Conservation (phyloP, 2,113 vertebrate species). For the Argyrosomus japonicus region DNA sequence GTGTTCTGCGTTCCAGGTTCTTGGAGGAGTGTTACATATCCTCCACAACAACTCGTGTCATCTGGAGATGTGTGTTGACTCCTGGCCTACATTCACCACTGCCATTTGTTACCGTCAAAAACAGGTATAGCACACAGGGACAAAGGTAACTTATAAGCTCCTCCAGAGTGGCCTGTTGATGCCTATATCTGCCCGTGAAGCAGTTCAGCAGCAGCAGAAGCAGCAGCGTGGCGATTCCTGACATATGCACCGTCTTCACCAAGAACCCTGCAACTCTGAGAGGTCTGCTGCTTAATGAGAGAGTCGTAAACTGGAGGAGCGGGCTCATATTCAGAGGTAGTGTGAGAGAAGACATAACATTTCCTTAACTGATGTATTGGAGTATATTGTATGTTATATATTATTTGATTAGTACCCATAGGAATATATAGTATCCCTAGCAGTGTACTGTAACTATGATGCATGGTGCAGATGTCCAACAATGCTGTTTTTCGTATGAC, state of each 20-base stretch:
- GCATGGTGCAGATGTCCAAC: background rate
- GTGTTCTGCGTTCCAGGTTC: slow-evolving; percentile 42
- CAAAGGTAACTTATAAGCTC: slow-evolving; percentile 31
- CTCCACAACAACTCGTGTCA: slow-evolving; percentile 80
- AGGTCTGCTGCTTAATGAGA: slow-evolving; percentile 36
- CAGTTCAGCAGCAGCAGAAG: slow-evolving; percentile 36
- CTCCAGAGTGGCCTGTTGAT: slow-evolving; percentile 15
- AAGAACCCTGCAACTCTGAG: slow-evolving; percentile 17
- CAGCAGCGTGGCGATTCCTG: slow-evolving; percentile 39
- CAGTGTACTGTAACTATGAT: background rate
- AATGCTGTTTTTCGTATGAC: background rate
- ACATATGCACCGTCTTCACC: slow-evolving; percentile 45
- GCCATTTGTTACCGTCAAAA: slow-evolving; percentile 78
- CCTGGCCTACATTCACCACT: slow-evolving; percentile 84
- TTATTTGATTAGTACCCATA: background rate
- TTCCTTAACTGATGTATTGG: background rate
- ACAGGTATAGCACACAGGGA: slow-evolving; percentile 69
- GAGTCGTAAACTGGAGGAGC: slow-evolving; percentile 16
- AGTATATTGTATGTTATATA: background rate
- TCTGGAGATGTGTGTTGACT: slow-evolving; percentile 81
- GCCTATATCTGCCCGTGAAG: slow-evolving; percentile 41
- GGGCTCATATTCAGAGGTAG: slow-evolving; percentile 35
- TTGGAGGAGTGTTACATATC: slow-evolving; percentile 76
- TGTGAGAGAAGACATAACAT: background rate
- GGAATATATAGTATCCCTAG: background rate